Evolutionary conservation across 2,888 invertebrate species (phyloP).

Genomic region (Andrena hattorfiana): DNA sequence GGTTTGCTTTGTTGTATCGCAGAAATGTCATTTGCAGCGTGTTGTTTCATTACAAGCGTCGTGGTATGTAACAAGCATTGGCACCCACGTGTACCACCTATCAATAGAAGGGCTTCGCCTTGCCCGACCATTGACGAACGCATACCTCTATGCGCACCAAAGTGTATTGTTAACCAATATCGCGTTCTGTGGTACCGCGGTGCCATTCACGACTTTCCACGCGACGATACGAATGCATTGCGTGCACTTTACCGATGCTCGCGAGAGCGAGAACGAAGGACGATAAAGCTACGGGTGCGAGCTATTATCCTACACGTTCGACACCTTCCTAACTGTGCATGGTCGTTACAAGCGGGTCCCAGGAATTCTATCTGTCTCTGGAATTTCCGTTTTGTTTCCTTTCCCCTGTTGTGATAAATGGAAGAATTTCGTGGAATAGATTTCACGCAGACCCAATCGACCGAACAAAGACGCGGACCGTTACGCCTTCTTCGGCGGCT

Average conservation of each 20-base stretch:
- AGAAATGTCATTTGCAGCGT: conserved; percentile 8
- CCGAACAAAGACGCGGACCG: conserved; percentile 18
- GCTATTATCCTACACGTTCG: background rate
- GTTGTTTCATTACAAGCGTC: conserved; percentile 28
- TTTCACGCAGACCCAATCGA: conserved; percentile 8
- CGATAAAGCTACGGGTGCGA: background rate
- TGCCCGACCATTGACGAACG: conserved; percentile 37
- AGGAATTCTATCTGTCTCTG: conserved; percentile 6
- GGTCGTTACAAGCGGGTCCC: background rate
- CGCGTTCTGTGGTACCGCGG: conserved; percentile 25
- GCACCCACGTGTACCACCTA: conserved; percentile 30
- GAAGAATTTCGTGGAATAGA: conserved; percentile 32
- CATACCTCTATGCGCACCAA: background rate
- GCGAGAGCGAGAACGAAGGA: conserved; percentile 4
- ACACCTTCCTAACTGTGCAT: conserved; percentile 9
- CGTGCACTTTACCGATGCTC: conserved; percentile 16
- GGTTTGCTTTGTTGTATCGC: background rate
- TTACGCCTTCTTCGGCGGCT: conserved; percentile 20
- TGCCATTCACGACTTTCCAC: conserved; percentile 64
- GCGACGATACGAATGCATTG: conserved; percentile 26
- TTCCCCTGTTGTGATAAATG: background rate
- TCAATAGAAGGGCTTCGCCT: conserved; percentile 50
- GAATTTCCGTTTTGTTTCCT: background rate
- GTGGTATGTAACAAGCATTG: conserved; percentile 17
- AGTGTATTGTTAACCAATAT: conserved; percentile 30